Conservation (phyloP, 2,797 vertebrate species). For the Sebastes diploproa region DNA sequence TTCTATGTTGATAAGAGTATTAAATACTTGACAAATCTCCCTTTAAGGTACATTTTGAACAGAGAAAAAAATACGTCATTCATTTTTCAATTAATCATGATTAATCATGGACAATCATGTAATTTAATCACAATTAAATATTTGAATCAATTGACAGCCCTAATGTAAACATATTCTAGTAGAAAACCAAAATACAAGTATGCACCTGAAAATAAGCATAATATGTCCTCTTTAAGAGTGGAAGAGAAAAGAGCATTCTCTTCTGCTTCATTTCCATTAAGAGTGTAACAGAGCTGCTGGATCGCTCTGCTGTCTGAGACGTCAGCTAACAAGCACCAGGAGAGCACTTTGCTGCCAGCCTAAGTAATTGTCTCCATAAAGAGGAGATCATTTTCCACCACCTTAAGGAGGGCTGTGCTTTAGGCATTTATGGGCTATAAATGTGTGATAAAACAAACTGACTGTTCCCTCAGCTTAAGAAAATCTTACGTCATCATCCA, state of each 20-base stretch:
- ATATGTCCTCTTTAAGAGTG: not conserved
- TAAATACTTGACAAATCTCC: too few species aligned
- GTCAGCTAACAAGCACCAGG: slow-evolving; percentile 53
- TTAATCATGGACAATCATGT: too few species aligned
- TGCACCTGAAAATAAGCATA: too few species aligned
- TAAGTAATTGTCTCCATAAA: slow-evolving; percentile 56
- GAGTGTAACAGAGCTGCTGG: slow-evolving; percentile 5
- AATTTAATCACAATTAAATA: too few species aligned
- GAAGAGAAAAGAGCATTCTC: not conserved
- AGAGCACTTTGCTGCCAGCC: slow-evolving; percentile 52
- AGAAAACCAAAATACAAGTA: too few species aligned
- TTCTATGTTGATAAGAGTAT: too few species aligned
- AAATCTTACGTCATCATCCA: not conserved
- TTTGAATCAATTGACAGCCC: too few species aligned
- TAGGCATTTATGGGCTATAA: slow-evolving; percentile 3
- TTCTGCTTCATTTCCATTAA: not conserved
- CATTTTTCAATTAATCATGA: too few species aligned
- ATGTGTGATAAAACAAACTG: not conserved
- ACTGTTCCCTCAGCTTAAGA: not conserved
- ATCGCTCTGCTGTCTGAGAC: slow-evolving; percentile 21
- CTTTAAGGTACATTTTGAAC: too few species aligned
- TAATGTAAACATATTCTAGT: too few species aligned
- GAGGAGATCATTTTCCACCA: slow-evolving; percentile 15
- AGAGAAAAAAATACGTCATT: too few species aligned
- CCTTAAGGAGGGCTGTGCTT: not conserved